A percentile compares a stretch with the other conserved stretches of the same genome.
Evolutionary conservation across 1,140 invertebrate species (phyloP).

Genomic region (Bombus waltoni): DNA sequence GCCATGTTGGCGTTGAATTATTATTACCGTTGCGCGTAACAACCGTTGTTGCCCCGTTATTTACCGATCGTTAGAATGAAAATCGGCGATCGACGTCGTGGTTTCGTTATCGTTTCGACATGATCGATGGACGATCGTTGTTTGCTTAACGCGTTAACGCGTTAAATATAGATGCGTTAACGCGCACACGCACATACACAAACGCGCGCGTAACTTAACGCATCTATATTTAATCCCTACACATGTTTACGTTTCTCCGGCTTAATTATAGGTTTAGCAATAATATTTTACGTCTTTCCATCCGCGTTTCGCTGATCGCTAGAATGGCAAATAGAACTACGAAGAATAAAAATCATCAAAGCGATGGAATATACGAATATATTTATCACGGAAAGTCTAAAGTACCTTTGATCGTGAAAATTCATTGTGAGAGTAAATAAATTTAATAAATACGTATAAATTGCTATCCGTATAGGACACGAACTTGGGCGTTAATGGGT

Average conservation of each 20-base stretch:
- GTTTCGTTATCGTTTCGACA: neutral
- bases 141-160: neutral
- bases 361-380: neutral
- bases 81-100: neutral
- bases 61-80: neutral
- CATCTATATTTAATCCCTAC: no score
- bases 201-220: no score
- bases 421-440: neutral
- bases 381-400: neutral
- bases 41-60: no score
- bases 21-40: no score
- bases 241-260: no score
- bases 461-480: neutral
- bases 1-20: neutral
- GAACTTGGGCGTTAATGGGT: neutral
- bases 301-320: no score
- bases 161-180: no score
- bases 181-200: no score
- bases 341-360: neutral
- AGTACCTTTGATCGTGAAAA: neutral
- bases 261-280: neutral
- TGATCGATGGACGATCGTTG: neutral
- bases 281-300: neutral
- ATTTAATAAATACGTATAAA: no score
- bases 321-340: no score